Conservation (phyloP, 1,140 invertebrate genomes). For the Rhagoletis pomonella region DNA sequence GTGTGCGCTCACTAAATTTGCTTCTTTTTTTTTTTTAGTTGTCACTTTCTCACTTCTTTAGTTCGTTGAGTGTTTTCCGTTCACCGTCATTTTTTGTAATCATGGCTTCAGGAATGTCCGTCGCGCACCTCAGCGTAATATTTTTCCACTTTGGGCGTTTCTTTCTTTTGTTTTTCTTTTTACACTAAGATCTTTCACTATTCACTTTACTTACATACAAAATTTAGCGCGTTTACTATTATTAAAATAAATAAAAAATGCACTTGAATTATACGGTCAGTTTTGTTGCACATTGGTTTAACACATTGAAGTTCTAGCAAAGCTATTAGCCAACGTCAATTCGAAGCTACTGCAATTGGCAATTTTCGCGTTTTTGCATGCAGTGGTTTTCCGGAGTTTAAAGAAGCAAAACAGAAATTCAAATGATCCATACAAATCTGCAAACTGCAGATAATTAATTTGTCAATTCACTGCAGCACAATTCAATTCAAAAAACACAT, state of each 20-base stretch:
- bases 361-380: neutral
- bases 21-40: neutral
- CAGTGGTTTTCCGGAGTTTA: neutral
- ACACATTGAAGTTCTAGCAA: neutral
- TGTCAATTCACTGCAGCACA: neutral
- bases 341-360: neutral
- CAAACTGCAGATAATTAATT: neutral
- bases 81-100: neutral
- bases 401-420: neutral
- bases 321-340: neutral
- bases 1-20: neutral
- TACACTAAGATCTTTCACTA: neutral
- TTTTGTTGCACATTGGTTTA: neutral
- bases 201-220: neutral
- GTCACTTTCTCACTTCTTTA: neutral
- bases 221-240: neutral
- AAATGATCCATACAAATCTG: neutral
- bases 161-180: neutral
- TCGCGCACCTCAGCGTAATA: neutral
- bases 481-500: neutral
- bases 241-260: neutral
- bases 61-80: neutral
- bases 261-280: neutral
- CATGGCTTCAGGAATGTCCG: neutral
- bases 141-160: conserved; percentile 21